Base-by-base conservation (phyloP, 2,888 invertebrate species). In the Sepioteuthis lessoniana region DNA sequence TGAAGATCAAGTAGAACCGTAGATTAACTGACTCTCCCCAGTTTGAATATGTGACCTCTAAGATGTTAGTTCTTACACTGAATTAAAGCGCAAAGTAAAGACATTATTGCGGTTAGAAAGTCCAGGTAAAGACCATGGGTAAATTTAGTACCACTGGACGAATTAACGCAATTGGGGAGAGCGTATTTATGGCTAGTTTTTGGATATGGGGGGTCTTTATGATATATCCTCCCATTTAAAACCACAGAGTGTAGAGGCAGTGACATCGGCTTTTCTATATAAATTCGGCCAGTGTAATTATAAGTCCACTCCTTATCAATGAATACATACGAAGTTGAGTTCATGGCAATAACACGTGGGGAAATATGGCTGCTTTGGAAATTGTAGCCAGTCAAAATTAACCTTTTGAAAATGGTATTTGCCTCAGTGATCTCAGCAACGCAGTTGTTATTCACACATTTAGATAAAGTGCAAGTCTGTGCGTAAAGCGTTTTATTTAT, bases 291-390 rank as follows among this genome's bases (percentile, higher is more conserved):
- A 0, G 94, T 94, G 19, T 94, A 94, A 5, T 93, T 93, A 93
- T 95, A 96, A 0, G 93, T 94, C 94, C 95, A 95, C 31, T 93
- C 90, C 1, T 94, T 92, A 42, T 93, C 91, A 0, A 93, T 47
- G 7, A 95, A 94, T 21, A 95, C 94, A 7, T 91, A 90, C 7
- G 95, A 94, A 10, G 94, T 93, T 7, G 94, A 94, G 5, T 94
- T 76, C 38, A 94, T 93, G 5, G 95, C 94, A 4, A 95, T 50
- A 10, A 96, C 91, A 25, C 95, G 94, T 93, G 95, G 95, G 0
- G 96, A 96, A 91, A 95, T 95, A 4, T 95, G 93, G 94, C 94
- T 95, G 0, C 93, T 93, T 8, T 95, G 95, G 46, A 93, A 76
- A 93, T 96, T 95, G 19, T 94, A 94, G 19, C 95, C 96, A 1